phyloP scores from a whole-genome alignment of 1,140 invertebrate species.

The Calliopsis andreniformis region DNA sequence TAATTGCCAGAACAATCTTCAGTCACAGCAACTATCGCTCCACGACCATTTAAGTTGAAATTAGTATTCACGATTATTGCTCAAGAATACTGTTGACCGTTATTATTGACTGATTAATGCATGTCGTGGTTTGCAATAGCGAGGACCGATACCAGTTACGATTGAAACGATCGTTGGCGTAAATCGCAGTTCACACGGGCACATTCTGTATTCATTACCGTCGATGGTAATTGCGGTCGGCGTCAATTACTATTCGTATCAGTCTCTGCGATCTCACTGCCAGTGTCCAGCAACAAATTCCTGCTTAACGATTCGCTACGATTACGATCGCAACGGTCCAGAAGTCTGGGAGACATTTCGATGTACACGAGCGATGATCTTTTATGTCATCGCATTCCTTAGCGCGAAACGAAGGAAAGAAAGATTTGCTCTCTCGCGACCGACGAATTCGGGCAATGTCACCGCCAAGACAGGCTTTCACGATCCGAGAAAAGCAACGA shows the following conservation, averaged over 20 bases:
- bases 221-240: background rate
- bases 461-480: constrained; percentile 1
- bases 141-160: background rate
- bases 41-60: background rate
- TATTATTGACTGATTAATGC: background rate
- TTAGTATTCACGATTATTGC: background rate
- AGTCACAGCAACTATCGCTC: background rate
- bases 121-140: background rate
- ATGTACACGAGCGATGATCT: too few relatives aligned
- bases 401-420: background rate
- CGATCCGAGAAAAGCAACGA: constrained; percentile 9
- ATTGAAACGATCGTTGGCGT: constrained; percentile 6
- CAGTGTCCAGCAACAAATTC: background rate
- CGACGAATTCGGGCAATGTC: constrained; percentile 29
- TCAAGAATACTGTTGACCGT: background rate
- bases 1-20: background rate
- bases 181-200: background rate
- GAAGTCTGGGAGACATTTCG: background rate
- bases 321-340: background rate
- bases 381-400: too few relatives aligned
- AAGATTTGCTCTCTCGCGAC: background rate
- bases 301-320: too few relatives aligned
- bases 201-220: background rate
- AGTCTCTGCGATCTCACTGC: too few relatives aligned
- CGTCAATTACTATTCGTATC: background rate